Base-by-base conservation (phyloP, 2,113 vertebrate genomes). In the Mohoua ochrocephala region DNA sequence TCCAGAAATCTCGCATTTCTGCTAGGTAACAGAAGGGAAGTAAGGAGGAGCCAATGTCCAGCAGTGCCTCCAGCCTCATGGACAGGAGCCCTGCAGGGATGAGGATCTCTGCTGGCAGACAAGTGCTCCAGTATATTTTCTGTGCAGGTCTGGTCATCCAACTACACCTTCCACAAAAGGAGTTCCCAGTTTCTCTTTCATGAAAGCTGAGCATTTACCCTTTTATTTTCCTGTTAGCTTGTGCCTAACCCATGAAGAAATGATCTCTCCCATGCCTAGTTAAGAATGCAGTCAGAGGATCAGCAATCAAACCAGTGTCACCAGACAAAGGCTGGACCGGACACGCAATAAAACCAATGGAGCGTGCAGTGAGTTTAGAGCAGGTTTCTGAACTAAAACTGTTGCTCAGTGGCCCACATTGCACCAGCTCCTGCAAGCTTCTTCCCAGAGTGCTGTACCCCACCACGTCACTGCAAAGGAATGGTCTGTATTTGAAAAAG, bases 401-500 rank as follows among this genome's bases (percentile, higher is more conserved):
- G 22, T 35, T 26, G 2, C 14, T 37, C 35, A 3, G 42, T 9
- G 24, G n/a, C 54, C 35, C 41, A 8, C 6, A 10, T 8, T 77
- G 54, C 7, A 47, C 9, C 37, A 52, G 53, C 39, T 68, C 65
- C 24, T 64, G 45, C 27, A 65, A 49, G n/a, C 20, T 49, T 41
- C 73, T n/a, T 65, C 30, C 69, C 69, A 81, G 44, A 60, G n/a
- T 23, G 21, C 47, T 41, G 26, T 13, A 21, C 15, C 57, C 9
- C 42, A 28, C 0, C 0, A 44, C 1, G 0, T 1, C 11, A 28
- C 73, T 82, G 47, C 64, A 74, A 53, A 65, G 47, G 26, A 57
- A 70, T 14, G 1, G 1, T 9, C 8, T 0, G 0, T n/a, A 14
- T 45, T 47, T 52, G 49, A 73, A 80, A 59, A 86, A 64, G 7